Evolutionary conservation across 2,888 invertebrate species (phyloP).

Genomic region (Drosophila glabriapex): DNA sequence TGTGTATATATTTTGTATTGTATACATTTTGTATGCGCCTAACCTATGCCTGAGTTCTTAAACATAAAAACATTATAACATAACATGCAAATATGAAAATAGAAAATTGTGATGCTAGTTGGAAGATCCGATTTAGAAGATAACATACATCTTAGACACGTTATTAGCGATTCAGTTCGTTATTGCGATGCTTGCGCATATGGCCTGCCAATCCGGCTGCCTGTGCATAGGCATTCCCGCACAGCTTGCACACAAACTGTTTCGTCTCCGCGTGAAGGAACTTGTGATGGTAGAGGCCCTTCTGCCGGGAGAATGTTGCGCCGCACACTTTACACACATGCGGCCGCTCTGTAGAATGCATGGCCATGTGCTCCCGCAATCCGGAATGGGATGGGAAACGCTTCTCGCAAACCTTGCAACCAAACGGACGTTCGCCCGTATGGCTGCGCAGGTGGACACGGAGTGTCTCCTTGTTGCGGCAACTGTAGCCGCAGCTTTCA

Average conservation of each 20-base stretch:
- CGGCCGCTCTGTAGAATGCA: conserved; percentile 79
- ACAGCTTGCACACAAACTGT: conserved; percentile 82
- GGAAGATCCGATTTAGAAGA: conserved; percentile 24
- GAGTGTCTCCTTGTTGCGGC: conserved; percentile 75
- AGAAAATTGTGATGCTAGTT: conserved; percentile 12
- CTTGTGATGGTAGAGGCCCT: conserved; percentile 80
- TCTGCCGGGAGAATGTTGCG: conserved; percentile 78
- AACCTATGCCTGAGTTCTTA: conserved; percentile 54
- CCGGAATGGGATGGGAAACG: conserved; percentile 76
- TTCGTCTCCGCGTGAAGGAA: conserved; percentile 78
- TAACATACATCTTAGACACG: neutral
- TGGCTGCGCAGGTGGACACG: conserved; percentile 79
- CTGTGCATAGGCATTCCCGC: conserved; percentile 81
- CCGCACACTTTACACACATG: conserved; percentile 76
- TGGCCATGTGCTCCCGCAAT: conserved; percentile 79
- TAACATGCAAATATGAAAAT: conserved; percentile 7
- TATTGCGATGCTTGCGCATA: conserved; percentile 82
- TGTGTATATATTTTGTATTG: conserved; percentile 1
- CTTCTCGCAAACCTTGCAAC: conserved; percentile 74
- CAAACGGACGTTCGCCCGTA: conserved; percentile 80
- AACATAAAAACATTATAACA: conserved; percentile 30
- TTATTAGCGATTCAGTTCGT: conserved; percentile 53
- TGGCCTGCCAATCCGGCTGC: conserved; percentile 83
- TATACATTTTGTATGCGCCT: conserved; percentile 4
- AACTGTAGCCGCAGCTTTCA: conserved; percentile 80